phyloP scores from a whole-genome alignment of 2,113 vertebrate species.

The Polypterus senegalus region DNA sequence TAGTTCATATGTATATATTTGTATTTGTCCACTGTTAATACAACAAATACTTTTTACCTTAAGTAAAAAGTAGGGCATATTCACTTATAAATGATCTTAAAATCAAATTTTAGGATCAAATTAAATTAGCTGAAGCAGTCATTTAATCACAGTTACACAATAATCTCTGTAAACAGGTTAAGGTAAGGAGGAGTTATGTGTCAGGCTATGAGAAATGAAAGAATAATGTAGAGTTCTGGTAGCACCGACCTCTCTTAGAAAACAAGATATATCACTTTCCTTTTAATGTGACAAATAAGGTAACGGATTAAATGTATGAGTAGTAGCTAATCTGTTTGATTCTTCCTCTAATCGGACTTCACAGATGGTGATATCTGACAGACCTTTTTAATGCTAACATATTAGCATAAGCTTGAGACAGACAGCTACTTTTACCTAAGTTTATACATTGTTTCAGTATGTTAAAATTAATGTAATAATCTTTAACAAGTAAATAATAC shows the following conservation, averaged over 20 bases:
- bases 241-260: background rate
- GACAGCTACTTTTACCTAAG: too few species aligned
- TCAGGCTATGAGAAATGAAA: background rate
- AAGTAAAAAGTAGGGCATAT: too few species aligned
- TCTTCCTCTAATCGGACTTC: background rate
- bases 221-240: conserved; percentile 14
- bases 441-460: too few species aligned
- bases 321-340: background rate
- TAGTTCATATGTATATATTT: too few species aligned
- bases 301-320: background rate
- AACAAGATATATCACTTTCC: conserved; percentile 2
- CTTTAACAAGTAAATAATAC: too few species aligned
- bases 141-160: background rate
- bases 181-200: background rate
- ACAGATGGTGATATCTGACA: background rate
- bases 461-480: too few species aligned
- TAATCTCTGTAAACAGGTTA: background rate
- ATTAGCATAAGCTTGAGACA: background rate
- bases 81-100: background rate
- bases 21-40: too few species aligned
- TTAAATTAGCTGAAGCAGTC: background rate
- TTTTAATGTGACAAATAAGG: conserved; percentile 1
- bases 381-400: background rate
- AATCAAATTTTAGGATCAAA: background rate
- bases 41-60: too few species aligned